phyloP scores from a whole-genome alignment of 2,113 vertebrate species.

The Thermophis baileyi region DNA sequence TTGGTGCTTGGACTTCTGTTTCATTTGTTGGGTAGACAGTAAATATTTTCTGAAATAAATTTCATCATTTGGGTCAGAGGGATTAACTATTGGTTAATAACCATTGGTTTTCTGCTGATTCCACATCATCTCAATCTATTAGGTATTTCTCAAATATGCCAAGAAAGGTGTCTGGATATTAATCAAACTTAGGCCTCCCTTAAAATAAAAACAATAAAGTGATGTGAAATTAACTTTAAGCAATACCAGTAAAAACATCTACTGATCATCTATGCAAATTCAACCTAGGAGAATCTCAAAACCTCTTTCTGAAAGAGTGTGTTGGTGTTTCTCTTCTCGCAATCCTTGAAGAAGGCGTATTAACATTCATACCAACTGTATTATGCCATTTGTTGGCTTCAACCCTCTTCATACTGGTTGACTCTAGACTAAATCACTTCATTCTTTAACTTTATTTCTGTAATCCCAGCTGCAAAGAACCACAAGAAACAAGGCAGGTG shows the following conservation, averaged over 20 bases:
- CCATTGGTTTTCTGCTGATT: neutral
- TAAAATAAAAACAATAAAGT: neutral
- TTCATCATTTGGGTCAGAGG: neutral
- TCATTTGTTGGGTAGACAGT: neutral
- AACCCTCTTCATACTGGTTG: neutral
- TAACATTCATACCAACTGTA: neutral
- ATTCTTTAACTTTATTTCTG: accelerated
- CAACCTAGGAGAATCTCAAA: neutral
- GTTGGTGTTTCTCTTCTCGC: neutral
- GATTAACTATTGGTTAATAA: neutral
- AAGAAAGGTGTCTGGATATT: neutral
- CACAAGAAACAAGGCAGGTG: neutral
- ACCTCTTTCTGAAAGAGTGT: neutral
- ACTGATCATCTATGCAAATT: neutral
- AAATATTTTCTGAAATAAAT: neutral
- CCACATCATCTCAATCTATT: neutral
- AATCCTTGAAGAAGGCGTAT: neutral
- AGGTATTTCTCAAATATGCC: neutral
- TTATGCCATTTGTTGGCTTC: neutral
- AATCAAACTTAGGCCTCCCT: neutral
- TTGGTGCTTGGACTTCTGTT: neutral
- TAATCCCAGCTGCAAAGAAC: neutral
- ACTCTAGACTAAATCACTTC: neutral
- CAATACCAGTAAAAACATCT: neutral
- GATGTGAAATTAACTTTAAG: neutral